phyloP scores from a whole-genome alignment of 2,888 invertebrate species.

The Elmis aenea region DNA sequence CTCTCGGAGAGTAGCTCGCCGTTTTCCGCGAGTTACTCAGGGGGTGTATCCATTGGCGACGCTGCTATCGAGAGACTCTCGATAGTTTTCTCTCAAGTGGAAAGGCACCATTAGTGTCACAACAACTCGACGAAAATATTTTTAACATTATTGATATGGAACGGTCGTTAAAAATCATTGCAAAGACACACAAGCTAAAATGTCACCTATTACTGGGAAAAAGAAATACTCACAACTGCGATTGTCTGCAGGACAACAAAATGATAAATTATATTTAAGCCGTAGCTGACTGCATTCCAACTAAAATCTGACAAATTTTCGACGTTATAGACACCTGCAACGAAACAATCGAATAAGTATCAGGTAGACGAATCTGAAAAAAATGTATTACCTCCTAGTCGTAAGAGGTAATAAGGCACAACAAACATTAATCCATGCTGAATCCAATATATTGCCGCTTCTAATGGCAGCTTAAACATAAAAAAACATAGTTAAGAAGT shows the following conservation, averaged over 20 bases:
- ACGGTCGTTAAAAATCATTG: too few species aligned
- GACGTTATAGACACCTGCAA: constrained; percentile 76
- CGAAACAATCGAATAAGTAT: constrained; percentile 6
- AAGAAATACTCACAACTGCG: constrained; percentile 60
- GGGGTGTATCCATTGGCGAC: too few species aligned
- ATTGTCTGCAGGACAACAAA: constrained; percentile 70
- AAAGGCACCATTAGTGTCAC: too few species aligned
- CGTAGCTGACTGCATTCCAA: constrained; percentile 76
- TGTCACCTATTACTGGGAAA: too few species aligned
- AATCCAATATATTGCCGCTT: constrained; percentile 90
- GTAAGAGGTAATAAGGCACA: constrained; percentile 87
- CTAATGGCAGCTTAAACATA: constrained; percentile 74
- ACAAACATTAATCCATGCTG: constrained; percentile 94
- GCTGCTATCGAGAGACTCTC: too few species aligned
- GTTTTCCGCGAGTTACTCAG: too few species aligned
- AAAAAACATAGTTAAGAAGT: constrained; percentile 15
- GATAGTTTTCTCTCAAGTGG: too few species aligned
- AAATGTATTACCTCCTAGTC: constrained; percentile 69
- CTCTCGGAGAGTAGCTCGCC: too few species aligned
- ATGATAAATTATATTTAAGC: constrained; percentile 77
- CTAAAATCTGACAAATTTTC: constrained; percentile 71
- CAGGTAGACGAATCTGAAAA: background rate
- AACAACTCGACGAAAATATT: too few species aligned
- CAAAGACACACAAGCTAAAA: too few species aligned
- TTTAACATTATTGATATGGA: too few species aligned